Conservation (phyloP, 1,140 invertebrate genomes). For the Bombus breviceps region DNA sequence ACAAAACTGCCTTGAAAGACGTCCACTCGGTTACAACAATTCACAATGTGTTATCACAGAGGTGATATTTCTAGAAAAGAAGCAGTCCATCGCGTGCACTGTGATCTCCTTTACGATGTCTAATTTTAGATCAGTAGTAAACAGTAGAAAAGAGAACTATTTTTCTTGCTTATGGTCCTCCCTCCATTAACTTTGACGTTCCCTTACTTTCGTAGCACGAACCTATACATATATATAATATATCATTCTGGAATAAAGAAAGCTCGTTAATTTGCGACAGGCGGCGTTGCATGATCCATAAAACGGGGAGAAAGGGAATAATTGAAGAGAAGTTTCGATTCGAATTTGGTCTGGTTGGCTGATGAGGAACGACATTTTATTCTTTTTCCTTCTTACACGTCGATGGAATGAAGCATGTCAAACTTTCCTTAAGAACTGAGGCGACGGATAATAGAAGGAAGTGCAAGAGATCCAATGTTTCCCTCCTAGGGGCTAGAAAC, state of each 20-base stretch:
- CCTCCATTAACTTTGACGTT: slow-evolving; percentile 1
- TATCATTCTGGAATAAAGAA: not conserved
- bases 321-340: not conserved
- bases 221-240: too few species aligned
- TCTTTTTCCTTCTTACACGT: not conserved
- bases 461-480: not conserved
- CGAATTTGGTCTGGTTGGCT: not conserved
- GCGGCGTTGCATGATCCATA: not conserved
- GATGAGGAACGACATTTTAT: not conserved
- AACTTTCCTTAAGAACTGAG: not conserved
- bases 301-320: not conserved
- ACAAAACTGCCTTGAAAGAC: not conserved
- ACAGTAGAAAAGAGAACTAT: not conserved
- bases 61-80: not conserved
- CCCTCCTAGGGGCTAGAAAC: not conserved
- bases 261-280: not conserved
- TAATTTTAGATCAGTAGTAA: slow-evolving; percentile 10
- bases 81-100: not conserved
- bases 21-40: not conserved
- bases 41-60: not conserved
- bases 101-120: not conserved
- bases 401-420: not conserved
- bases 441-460: too few species aligned
- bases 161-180: not conserved
- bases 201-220: not conserved